Conservation (phyloP, 2,797 vertebrate species). For the Florisuga fusca region DNA sequence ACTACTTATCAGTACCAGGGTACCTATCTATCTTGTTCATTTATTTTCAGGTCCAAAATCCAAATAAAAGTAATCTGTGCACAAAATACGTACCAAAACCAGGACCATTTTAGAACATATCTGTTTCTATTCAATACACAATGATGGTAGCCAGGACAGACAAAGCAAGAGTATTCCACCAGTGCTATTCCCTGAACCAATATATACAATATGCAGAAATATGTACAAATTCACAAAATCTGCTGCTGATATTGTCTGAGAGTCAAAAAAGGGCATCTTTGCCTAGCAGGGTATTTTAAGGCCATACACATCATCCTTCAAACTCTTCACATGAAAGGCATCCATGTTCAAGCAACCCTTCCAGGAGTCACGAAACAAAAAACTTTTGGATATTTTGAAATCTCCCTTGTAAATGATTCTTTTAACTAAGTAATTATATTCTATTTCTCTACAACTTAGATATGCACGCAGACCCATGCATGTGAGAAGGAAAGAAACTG, state of each 20-base stretch:
- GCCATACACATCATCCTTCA: not conserved
- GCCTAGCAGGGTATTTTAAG: not conserved
- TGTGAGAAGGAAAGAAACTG: not conserved
- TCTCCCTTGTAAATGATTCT: not conserved
- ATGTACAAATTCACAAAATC: not conserved
- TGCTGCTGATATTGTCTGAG: not conserved
- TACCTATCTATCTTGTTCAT: not conserved
- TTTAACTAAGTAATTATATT: not conserved
- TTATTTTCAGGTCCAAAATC: conserved; percentile 12
- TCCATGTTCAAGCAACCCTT: not conserved
- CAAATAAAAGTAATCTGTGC: not conserved
- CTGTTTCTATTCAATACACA: not conserved
- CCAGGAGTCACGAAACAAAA: not conserved
- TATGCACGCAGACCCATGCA: not conserved
- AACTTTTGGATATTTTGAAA: not conserved
- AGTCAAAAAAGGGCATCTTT: not conserved
- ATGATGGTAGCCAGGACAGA: not conserved
- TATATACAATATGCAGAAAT: not conserved
- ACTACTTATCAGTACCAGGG: not conserved
- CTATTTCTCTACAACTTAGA: not conserved
- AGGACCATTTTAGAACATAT: not conserved
- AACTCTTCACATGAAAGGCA: not conserved
- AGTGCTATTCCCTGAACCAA: not conserved
- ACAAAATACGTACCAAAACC: not conserved
- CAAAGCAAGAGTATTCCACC: not conserved